phyloP scores from a whole-genome alignment of 2,797 vertebrate species.

The Tiaroga cobitis region DNA sequence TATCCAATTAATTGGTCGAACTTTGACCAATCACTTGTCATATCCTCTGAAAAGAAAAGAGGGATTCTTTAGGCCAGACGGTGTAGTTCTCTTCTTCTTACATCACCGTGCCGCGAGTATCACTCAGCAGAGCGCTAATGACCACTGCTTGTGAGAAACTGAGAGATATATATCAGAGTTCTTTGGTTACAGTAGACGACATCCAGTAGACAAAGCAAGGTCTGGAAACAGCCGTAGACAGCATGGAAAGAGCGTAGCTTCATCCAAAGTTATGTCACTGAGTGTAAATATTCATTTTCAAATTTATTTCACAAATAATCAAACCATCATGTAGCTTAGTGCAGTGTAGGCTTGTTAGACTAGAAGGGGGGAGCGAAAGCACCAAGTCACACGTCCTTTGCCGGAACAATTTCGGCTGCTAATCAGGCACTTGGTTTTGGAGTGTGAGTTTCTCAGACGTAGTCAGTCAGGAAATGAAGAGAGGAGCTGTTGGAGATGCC shows the following conservation, averaged over 20 bases:
- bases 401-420: conserved; percentile 43
- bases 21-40: conserved; percentile 29
- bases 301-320: conserved; percentile 36
- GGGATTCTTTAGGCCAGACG: conserved; percentile 16
- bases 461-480: conserved; percentile 47
- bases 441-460: conserved; percentile 60
- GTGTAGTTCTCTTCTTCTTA: conserved; percentile 34
- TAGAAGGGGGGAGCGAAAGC: conserved; percentile 50
- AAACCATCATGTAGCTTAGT: conserved; percentile 49
- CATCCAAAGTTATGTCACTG: conserved; percentile 49
- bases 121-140: conserved; percentile 64
- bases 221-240: conserved; percentile 53
- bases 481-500: conserved; percentile 44
- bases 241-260: conserved; percentile 57
- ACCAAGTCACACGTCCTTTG: conserved; percentile 38
- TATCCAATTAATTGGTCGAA: conserved; percentile 34
- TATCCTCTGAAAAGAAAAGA: not conserved
- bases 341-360: conserved; percentile 41
- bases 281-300: conserved; percentile 44
- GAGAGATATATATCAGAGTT: conserved; percentile 55
- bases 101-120: conserved; percentile 56
- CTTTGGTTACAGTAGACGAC: conserved; percentile 67
- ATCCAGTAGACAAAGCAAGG: conserved; percentile 57
- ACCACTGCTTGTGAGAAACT: conserved; percentile 61
- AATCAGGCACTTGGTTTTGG: conserved; percentile 62